Evolutionary conservation across 2,888 invertebrate genomes (phyloP).

Genomic region (Seladonia tumulorum): DNA sequence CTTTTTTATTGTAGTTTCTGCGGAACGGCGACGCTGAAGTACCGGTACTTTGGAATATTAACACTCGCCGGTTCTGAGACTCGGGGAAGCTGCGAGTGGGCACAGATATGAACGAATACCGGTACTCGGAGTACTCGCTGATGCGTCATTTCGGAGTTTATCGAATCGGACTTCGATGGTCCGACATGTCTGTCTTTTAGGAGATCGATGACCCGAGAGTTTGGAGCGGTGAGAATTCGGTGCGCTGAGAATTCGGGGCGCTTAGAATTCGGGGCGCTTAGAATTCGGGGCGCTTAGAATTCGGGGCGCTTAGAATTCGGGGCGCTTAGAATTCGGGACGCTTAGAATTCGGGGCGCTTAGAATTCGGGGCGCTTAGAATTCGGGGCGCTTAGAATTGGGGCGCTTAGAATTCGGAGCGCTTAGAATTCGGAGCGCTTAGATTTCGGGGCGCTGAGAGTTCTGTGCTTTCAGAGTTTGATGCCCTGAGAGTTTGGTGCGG

Average conservation of each 20-base stretch:
- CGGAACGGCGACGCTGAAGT: not conserved
- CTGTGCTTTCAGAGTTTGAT: not conserved
- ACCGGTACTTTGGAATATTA: not conserved
- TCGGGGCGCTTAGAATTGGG: not conserved
- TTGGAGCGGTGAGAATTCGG: not conserved
- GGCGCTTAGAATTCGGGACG: fast-evolving
- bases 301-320: not conserved
- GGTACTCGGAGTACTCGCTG: not conserved
- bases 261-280: not conserved
- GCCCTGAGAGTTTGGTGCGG: not conserved
- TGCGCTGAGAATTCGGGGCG: not conserved
- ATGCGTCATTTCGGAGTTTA: not conserved
- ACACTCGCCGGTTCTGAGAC: not conserved
- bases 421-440: not conserved
- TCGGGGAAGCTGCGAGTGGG: not conserved
- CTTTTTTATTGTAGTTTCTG: not conserved
- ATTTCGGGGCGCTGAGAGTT: fast-evolving
- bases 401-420: not conserved
- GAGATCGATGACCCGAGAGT: no score
- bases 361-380: not conserved
- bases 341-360: not conserved
- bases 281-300: not conserved
- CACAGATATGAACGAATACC: not conserved
- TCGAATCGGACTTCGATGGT: not conserved
- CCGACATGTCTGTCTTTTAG: not conserved